phyloP scores from a whole-genome alignment of 2,113 vertebrate species.

The Acinonyx jubatus region DNA sequence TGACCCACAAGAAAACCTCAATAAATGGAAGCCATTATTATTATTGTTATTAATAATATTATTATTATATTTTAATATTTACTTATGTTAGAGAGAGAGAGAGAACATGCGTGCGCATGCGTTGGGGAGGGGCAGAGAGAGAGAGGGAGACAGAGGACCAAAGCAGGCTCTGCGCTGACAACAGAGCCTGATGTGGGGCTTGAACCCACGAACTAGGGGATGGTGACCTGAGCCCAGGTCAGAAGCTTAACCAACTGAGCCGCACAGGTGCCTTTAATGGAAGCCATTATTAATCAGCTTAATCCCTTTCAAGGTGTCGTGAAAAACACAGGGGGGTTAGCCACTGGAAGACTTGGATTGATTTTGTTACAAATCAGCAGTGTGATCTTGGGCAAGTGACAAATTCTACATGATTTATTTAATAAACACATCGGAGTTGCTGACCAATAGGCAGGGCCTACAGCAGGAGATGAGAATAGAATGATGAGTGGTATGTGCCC shows the following conservation, averaged over 20 bases:
- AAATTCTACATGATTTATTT: not conserved
- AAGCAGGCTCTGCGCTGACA: too few species aligned
- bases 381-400: not conserved
- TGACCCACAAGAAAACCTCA: not conserved
- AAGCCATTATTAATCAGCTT: not conserved
- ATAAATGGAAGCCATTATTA: not conserved
- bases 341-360: not conserved
- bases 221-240: too few species aligned
- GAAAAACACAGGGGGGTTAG: not conserved
- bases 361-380: slow-evolving; percentile 18
- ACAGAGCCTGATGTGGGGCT: too few species aligned
- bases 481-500: not conserved
- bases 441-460: not conserved
- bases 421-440: not conserved
- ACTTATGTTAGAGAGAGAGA: too few species aligned
- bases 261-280: not conserved
- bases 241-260: too few species aligned
- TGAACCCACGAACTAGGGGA: too few species aligned
- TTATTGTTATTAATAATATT: too few species aligned
- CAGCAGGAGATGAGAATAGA: not conserved
- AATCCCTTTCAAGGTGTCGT: not conserved
- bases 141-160: too few species aligned
- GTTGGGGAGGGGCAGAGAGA: too few species aligned
- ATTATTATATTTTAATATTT: too few species aligned
- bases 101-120: too few species aligned